These are phyloP conservation scores for Brachypodius melanocephalos DNA, from an alignment of 2,113 vertebrate species.

Conservation along the genomic window DNA sequence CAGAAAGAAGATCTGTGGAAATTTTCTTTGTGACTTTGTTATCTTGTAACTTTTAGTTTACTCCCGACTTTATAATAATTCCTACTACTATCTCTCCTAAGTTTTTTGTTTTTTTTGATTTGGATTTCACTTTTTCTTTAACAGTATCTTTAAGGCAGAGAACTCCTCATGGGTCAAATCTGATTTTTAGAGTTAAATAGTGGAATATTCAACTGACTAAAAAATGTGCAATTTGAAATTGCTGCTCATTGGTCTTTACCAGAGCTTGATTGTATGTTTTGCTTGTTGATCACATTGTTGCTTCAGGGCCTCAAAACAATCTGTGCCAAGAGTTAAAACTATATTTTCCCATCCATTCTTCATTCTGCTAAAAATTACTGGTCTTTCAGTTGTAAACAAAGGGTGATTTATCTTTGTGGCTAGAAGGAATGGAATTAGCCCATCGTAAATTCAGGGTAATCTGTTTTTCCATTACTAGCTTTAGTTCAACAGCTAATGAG, in stretches of 20 bases:
- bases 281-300: not conserved
- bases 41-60: not conserved
- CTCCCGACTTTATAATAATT: not conserved
- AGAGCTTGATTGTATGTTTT: not conserved
- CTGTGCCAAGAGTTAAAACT: not conserved
- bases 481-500: constrained; percentile 38
- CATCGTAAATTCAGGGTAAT: constrained; percentile 24
- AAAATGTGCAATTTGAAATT: not conserved
- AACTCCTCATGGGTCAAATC: not conserved
- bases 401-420: not conserved
- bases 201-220: not conserved
- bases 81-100: not conserved
- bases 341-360: constrained; percentile 3
- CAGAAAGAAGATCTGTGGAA: not conserved
- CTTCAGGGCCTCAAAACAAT: not conserved
- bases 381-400: constrained; percentile 19
- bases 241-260: not conserved
- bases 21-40: not conserved
- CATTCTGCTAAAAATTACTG: not conserved
- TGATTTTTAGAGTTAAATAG: not conserved
- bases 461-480: constrained; percentile 33
- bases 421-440: constrained; percentile 26
- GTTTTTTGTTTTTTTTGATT: not conserved
- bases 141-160: not conserved
- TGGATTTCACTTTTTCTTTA: not conserved